Evolutionary conservation across 1,140 invertebrate species (phyloP), one percentile per base, ranked within the genome.

Genomic region (Scaptomyza hsui): DNA sequence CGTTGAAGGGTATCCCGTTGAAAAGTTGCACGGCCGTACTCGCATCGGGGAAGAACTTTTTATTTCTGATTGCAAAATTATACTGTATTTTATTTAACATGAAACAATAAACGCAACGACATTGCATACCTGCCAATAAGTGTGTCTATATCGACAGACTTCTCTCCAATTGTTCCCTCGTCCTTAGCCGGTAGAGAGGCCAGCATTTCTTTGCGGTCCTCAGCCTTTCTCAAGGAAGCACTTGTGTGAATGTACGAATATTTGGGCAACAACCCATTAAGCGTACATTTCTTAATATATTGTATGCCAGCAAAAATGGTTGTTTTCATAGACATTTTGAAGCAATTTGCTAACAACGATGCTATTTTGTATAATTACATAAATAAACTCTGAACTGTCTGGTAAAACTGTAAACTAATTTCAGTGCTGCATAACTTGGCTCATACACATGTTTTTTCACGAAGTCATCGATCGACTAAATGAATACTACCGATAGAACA

Each of bases 1-100:
- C 93, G 89, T 95, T 94, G 91, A 95, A 99, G 10, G 94, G 94
- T 0, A 95, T 91, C 7, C 96, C 96, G 90, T 96, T 93, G 90
- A 97, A 96, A n/a, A 97, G 71, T 78, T 92, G 92, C 67, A 95
- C 93, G 48, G 95, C 94, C 1, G 96, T 96, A 65, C 94, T 93
- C 59, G 93, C 92, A 89, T 95, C 94, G 3, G 97, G 97, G 91
- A 97, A 98, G 57, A 95, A 91, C 47, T 95, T 93, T 37, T 92
- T 92, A 83, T 94, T 94, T 62, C 94, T 96, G 91, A 55, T 93
- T 12, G 2, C 3, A 24, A 45, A 53, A 41, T 4, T 93, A 57
- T 72, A 12, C 4, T n/a, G 13, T 4, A 5, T 21, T 19, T 6
- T 10, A 4, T 83, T 39, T 10, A 3, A 10, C 19, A 13, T 15